Evolutionary conservation across 2,888 invertebrate genomes (phyloP).

Genomic region (Coenonympha arcania): DNA sequence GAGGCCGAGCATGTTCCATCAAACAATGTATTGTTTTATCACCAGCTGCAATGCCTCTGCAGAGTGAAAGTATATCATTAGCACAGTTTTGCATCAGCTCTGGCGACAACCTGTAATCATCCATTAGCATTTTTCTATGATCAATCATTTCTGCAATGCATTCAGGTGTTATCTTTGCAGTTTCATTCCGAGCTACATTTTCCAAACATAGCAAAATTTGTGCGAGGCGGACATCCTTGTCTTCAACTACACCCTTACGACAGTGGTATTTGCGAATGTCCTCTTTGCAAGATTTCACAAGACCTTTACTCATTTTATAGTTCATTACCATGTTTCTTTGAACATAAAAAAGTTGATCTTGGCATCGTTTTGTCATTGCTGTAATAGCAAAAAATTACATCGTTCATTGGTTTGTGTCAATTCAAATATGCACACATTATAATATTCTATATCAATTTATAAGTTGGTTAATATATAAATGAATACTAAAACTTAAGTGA

Average conservation of each 20-base stretch:
- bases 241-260: slow-evolving; percentile 84
- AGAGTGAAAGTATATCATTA: slow-evolving; percentile 84
- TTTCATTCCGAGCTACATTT: slow-evolving; percentile 80
- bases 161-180: slow-evolving; percentile 80
- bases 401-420: not conserved
- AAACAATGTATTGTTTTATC: slow-evolving; percentile 96
- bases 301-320: slow-evolving; percentile 90
- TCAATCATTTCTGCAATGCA: slow-evolving; percentile 93
- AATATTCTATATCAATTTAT: no score
- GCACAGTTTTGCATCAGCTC: slow-evolving; percentile 92
- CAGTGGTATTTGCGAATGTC: slow-evolving; percentile 92
- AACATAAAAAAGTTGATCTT: slow-evolving; percentile 85
- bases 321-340: slow-evolving; percentile 93
- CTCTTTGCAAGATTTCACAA: slow-evolving; percentile 90
- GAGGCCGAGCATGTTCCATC: slow-evolving; percentile 87
- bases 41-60: slow-evolving; percentile 82
- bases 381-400: slow-evolving; percentile 33
- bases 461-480: no score
- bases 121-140: slow-evolving; percentile 92
- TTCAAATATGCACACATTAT: not conserved
- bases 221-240: slow-evolving; percentile 87
- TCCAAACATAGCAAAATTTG: slow-evolving; percentile 95
- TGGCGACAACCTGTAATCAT: slow-evolving; percentile 94
- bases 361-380: slow-evolving; percentile 80
- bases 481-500: no score